Base-by-base conservation (phyloP, 2,888 invertebrate genomes). In the Dasysyrphus tricinctus region DNA sequence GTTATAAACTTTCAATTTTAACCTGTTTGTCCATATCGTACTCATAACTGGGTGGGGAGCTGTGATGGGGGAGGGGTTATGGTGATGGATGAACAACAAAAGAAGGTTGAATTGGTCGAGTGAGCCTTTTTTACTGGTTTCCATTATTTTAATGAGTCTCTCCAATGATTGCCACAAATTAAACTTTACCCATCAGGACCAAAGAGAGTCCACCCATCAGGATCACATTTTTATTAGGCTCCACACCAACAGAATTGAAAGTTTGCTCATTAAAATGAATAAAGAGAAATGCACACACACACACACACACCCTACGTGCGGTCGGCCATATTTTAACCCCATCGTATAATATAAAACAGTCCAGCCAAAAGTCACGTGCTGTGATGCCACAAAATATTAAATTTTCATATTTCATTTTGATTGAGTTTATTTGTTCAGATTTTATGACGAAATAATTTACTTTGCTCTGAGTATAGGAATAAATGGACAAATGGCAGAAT, bases 181-280 rank as follows among this genome's bases (percentile, higher is more conserved):
- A 75, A 86, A 86, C 74, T 82, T 75, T 59, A 63, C 19, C 39
- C 81, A 73, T 16, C 56, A 34, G 16, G 14, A 24, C 37, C 42
- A 49, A 39, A 72, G 54, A 37, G 19, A 44, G 61, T 12, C 11
- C 34, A 24, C 1, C 11, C 34, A n/a, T n/a, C n/a, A 49, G 77
- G 81, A 69, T 81, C 77, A 74, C 37, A 61, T 42, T 42, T 74
- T 85, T 85, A 85, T 85, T 85, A 85, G 85, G 81, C 67, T 49
- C 49, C 69, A 12, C 39, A 61, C 0, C 24, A 24, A 24, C 24
- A 39, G 59, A 82, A 59, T 86, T 72, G 70, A 86, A 86, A 86
- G 82, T 86, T 86, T 79, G 59, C 86, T 86, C 86, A 86, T 86
- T 86, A 86, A 82, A 86, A 72, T 57, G 78, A 82, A 78, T 65